Evolutionary conservation across 2,113 vertebrate genomes (phyloP).

Genomic region (Hippocampus comes): DNA sequence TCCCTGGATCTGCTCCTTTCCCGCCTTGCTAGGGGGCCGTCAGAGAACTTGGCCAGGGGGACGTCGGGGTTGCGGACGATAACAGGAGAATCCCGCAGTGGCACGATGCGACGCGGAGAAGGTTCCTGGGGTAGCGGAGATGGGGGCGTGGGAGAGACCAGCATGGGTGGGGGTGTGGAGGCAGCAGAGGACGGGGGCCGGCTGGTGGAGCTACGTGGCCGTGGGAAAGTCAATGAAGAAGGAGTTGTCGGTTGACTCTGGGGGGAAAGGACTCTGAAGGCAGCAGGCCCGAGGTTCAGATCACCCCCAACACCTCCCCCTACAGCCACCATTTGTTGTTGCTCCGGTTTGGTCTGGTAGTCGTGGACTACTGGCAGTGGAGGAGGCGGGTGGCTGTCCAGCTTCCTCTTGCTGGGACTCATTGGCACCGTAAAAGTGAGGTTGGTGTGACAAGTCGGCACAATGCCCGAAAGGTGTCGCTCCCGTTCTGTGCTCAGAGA

Average conservation of each 20-base stretch:
- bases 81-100: constrained; percentile 84
- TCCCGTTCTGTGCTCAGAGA: constrained; percentile 72
- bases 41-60: constrained; percentile 83
- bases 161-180: constrained; percentile 78
- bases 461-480: constrained; percentile 82
- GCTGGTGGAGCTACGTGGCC: constrained; percentile 72
- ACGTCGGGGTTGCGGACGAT: constrained; percentile 90
- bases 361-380: constrained; percentile 56
- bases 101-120: constrained; percentile 81
- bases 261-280: constrained; percentile 79
- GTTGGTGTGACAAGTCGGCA: constrained; percentile 84
- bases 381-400: constrained; percentile 67
- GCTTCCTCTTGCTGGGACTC: constrained; percentile 86
- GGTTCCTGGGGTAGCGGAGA: constrained; percentile 81
- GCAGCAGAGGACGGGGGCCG: constrained; percentile 72
- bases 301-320: constrained; percentile 48
- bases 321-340: constrained; percentile 50
- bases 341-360: constrained; percentile 67
- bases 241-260: constrained; percentile 77
- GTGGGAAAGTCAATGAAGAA: constrained; percentile 64
- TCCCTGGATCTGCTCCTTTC: constrained; percentile 64
- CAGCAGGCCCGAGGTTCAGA: constrained; percentile 48
- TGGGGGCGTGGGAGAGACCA: constrained; percentile 78
- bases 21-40: constrained; percentile 71
- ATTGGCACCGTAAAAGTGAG: constrained; percentile 90